Conservation (phyloP, 2,797 vertebrate genomes). For the Scomberomorus guttatus region DNA sequence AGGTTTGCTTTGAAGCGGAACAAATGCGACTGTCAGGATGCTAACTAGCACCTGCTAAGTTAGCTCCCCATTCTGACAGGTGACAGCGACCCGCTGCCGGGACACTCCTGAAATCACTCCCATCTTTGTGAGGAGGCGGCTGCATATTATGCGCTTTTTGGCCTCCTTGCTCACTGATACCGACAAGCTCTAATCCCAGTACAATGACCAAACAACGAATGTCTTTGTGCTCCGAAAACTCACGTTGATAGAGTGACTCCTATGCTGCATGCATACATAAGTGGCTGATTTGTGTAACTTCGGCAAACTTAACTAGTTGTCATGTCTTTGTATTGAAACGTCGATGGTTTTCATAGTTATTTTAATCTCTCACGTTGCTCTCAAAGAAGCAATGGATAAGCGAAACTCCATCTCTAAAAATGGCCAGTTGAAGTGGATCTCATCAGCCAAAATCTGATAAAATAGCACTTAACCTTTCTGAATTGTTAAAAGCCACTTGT, state of each 20-base stretch:
- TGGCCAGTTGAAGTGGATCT: background rate
- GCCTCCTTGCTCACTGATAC: background rate
- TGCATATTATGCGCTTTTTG: background rate
- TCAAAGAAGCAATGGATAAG: background rate
- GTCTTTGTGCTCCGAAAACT: background rate
- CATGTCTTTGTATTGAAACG: background rate
- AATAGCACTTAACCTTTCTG: background rate
- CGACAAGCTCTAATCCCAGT: background rate
- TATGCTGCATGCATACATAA: no score
- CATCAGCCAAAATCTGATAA: background rate
- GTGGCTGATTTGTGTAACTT: background rate
- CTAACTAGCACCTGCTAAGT: conserved; percentile 23
- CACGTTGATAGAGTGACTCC: background rate
- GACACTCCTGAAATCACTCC: background rate
- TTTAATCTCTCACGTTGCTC: background rate
- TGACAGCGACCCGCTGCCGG: conserved; percentile 28
- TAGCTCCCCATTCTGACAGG: conserved; percentile 23
- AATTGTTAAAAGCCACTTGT: background rate
- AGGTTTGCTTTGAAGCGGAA: background rate
- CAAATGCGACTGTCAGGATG: background rate
- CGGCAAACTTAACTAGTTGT: background rate
- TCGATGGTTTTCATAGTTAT: background rate
- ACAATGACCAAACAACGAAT: no score
- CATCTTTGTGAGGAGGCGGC: background rate
- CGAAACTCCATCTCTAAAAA: background rate